Evolutionary conservation across 2,888 invertebrate species (phyloP), one percentile per base, ranked within the genome.

Genomic region (Pecten maximus): DNA sequence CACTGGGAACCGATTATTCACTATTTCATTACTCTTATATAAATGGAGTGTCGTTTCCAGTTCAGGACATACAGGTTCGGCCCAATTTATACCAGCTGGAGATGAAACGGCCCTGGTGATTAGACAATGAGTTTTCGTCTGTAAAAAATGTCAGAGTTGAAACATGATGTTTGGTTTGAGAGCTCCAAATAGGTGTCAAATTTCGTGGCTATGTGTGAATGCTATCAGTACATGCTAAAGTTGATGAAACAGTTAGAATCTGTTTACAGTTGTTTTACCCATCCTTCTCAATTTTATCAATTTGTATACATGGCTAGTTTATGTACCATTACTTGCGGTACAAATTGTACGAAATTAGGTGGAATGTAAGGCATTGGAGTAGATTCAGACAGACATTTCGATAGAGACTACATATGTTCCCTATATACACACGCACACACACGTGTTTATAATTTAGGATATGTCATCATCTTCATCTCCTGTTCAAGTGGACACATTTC

Each of bases 101-200:
- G 74, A 74, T 74, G 74, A 74, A 74, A 74, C 74, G 35, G 35
- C 1, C 8, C 35, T 74, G 35, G 28, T 74, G 74, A 74, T 74
- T 74, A 74, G 74, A 74, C 74, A 74, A 74, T 74, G 74, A 35
- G 74, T 35, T 74, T 74, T 28, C 35, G 28, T 28, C 74, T 74
- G 74, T 74, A 74, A 74, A 74, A 74, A 74, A 74, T 74, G 74
- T 74, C 74, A 74, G 35, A 74, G 74, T 74, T 74, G 74, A 74
- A 74, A 28, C 74, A 28, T 4, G 74, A 74, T 35, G 35, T 74
- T 74, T 6, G 6, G 15, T 12, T 15, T 12, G 35, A 60, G n/a
- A 35, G 74, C 35, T 74, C 10, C 28, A 35, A 74, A 74, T 74
- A 16, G 16, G 74, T 74, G 74, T 74, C 35, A 35, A 35, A 74